These are phyloP conservation scores for Hypomecis atomaria DNA, from an alignment of 2,888 invertebrate genomes.

Conservation along the genomic window DNA sequence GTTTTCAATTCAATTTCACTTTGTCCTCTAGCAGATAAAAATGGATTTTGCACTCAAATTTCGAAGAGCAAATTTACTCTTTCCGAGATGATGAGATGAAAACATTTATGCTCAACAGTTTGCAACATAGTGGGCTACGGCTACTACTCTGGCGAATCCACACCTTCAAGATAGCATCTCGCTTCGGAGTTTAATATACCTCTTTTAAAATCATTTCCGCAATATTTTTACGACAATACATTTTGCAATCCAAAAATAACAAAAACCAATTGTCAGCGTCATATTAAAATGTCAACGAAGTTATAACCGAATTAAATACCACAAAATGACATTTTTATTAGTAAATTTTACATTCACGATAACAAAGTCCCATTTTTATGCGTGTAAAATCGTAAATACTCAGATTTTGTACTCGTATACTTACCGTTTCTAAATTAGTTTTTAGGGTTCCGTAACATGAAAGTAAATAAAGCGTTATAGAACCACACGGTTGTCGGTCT, in stretches of 20 bases:
- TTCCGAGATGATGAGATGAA: no score
- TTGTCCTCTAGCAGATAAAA: no score
- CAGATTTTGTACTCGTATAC: constrained; percentile 34
- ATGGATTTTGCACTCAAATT: no score
- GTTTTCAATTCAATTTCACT: no score
- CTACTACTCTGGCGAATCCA: no score
- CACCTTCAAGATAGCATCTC: no score
- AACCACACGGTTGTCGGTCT: no score
- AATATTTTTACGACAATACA: not conserved
- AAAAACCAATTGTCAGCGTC: constrained; percentile 20
- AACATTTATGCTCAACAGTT: no score
- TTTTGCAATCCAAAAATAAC: constrained; percentile 18
- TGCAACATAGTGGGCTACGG: no score
- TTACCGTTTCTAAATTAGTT: constrained; percentile 35
- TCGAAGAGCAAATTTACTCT: no score
- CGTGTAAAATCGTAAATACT: constrained; percentile 41
- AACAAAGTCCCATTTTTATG: constrained; percentile 43
- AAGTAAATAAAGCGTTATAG: no score
- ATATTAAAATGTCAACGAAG: constrained; percentile 41
- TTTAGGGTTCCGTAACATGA: not conserved
- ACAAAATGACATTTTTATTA: constrained; percentile 49
- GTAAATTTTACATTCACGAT: constrained; percentile 46
- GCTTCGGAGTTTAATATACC: not conserved
- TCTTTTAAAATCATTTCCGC: not conserved
- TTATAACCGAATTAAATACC: constrained; percentile 32